Percentiles rank a stretch among this genome's conserved stretches.
Evolutionary conservation across 2,113 vertebrate genomes (phyloP).

Genomic region (Siphamia tubifer): DNA sequence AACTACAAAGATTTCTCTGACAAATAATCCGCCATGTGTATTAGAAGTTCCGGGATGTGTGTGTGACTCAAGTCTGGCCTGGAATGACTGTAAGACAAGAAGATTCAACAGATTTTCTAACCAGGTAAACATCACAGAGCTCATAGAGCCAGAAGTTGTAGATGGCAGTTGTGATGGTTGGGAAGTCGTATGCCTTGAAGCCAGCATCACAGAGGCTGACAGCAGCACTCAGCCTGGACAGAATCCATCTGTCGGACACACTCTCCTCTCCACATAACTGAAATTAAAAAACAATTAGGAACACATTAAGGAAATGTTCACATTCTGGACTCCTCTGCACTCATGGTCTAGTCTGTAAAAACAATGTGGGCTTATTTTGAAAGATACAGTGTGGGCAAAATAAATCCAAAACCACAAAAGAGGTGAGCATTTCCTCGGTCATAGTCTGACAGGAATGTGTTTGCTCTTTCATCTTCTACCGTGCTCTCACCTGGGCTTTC

Average conservation of each 20-base stretch:
- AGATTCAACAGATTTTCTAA: too few relatives aligned
- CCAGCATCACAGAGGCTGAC: constrained; percentile 80
- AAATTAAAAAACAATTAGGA: background rate
- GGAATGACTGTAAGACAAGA: too few relatives aligned
- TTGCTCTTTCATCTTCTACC: background rate
- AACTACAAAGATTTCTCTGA: too few relatives aligned
- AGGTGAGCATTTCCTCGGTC: background rate
- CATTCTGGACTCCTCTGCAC: background rate
- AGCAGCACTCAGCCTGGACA: constrained; percentile 84
- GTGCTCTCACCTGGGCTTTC: constrained; percentile 78
- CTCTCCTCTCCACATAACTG: constrained; percentile 82
- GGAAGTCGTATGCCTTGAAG: constrained; percentile 88
- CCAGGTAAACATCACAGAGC: constrained; percentile 91
- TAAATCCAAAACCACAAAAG: background rate
- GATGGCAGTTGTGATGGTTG: constrained; percentile 83
- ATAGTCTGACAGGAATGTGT: background rate
- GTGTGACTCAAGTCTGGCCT: too few relatives aligned
- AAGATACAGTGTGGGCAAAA: background rate
- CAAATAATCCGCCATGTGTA: too few relatives aligned
- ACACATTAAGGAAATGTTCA: constrained; percentile 4
- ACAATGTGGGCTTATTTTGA: background rate
- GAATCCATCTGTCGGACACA: constrained; percentile 86
- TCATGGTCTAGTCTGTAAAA: too few relatives aligned
- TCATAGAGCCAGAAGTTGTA: constrained; percentile 96
- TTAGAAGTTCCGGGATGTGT: too few relatives aligned